Evolutionary conservation across 2,797 vertebrate genomes (phyloP).

Genomic region (Enteromius afrohamiltoni): DNA sequence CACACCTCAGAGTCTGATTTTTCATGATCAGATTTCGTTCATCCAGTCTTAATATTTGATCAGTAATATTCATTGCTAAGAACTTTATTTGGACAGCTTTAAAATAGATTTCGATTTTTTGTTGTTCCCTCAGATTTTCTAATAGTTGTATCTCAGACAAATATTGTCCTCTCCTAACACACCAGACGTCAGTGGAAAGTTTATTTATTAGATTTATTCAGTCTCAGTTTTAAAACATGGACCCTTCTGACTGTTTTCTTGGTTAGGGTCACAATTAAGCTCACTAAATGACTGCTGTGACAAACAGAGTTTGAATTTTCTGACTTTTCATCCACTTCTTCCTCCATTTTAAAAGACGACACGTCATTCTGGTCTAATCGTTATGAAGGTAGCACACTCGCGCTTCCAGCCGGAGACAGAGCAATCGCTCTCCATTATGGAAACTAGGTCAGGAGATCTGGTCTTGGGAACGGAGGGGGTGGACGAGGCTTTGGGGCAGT

Average conservation of each 20-base stretch:
- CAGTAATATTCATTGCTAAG: too few species aligned
- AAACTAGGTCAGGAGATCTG: slow-evolving; percentile 79
- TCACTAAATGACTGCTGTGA: neutral
- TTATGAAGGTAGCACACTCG: slow-evolving; percentile 28
- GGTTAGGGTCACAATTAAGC: neutral
- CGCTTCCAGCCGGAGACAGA: slow-evolving; percentile 64
- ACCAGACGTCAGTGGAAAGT: neutral
- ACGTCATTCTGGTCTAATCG: slow-evolving; percentile 25
- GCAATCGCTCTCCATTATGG: slow-evolving; percentile 79
- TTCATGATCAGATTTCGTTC: neutral
- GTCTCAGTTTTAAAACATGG: neutral
- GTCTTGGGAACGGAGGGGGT: slow-evolving; percentile 69
- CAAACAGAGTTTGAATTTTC: neutral
- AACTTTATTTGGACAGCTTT: too few species aligned
- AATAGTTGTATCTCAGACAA: neutral
- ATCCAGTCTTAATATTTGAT: neutral
- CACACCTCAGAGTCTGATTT: neutral
- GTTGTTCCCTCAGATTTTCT: neutral
- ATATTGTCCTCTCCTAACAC: neutral
- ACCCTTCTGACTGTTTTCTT: neutral
- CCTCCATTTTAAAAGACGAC: neutral
- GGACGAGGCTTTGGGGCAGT: slow-evolving; percentile 66
- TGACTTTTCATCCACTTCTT: neutral
- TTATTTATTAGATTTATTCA: neutral
- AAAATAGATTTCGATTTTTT: too few species aligned